A percentile compares a stretch with the other conserved stretches of the same genome.
These are phyloP conservation scores for Phaenicophaeus curvirostris DNA, from an alignment of 2,797 vertebrate genomes.

Conservation along the genomic window DNA sequence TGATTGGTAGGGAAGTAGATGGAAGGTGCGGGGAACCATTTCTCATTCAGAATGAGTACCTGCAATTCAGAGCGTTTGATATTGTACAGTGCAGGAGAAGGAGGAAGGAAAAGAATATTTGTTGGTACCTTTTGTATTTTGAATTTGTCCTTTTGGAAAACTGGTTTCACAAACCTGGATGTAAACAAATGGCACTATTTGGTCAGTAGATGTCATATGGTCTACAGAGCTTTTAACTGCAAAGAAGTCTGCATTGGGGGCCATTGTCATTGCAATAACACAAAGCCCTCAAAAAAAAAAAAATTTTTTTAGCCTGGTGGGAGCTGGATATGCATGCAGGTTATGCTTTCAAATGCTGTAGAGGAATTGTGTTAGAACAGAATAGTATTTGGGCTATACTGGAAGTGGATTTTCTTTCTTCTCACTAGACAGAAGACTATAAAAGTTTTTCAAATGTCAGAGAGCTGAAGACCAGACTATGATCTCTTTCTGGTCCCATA, in stretches of 20 bases:
- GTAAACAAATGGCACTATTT: neutral
- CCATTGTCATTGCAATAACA: neutral
- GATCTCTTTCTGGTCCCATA: neutral
- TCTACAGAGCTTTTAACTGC: neutral
- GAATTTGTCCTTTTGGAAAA: neutral
- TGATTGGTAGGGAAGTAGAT: neutral
- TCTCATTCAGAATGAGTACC: neutral
- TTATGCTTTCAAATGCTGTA: neutral
- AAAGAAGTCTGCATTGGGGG: neutral
- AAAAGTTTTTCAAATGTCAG: neutral
- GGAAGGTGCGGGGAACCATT: neutral
- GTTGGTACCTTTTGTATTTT: neutral
- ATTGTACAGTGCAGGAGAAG: neutral
- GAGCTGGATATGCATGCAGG: neutral
- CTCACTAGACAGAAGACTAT: neutral
- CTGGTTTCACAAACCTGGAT: neutral
- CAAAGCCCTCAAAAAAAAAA: neutral
- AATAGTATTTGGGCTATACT: neutral
- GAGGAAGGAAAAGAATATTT: neutral
- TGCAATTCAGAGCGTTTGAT: neutral
- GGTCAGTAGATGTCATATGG: neutral
- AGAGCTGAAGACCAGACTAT: neutral
- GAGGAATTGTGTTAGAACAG: neutral
- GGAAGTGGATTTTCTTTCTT: neutral
- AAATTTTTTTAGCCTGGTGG: neutral